phyloP scores from a whole-genome alignment of 2,113 vertebrate genomes.

The Ochotona curzoniae region DNA sequence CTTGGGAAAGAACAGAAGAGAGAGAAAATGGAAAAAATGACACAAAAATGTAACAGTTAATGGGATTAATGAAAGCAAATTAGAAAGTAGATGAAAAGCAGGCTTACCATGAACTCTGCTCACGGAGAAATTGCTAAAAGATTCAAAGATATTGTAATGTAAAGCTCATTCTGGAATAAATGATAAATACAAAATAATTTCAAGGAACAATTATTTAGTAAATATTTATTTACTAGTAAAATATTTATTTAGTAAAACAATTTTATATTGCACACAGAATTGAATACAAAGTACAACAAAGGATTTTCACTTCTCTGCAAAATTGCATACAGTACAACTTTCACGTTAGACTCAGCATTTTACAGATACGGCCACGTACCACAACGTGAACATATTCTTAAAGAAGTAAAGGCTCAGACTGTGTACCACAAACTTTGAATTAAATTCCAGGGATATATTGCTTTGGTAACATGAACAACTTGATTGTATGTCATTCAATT shows the following conservation, averaged over 20 bases:
- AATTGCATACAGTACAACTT: constrained; percentile 75
- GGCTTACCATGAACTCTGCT: not conserved
- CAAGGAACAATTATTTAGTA: constrained; percentile 85
- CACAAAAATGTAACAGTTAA: not conserved
- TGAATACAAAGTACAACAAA: constrained; percentile 70
- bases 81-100: not conserved
- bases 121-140: constrained; percentile 4
- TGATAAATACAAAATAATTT: constrained; percentile 31
- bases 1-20: not conserved
- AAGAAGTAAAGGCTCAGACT: not conserved
- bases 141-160: not conserved
- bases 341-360: not conserved
- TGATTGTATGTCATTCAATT: constrained; percentile 64
- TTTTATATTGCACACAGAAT: constrained; percentile 79
- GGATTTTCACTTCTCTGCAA: constrained; percentile 65
- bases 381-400: constrained; percentile 34
- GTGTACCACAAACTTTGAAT: not conserved
- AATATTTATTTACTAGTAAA: constrained; percentile 67
- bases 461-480: constrained; percentile 71
- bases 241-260: constrained; percentile 87
- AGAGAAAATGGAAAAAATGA: not conserved
- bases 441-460: constrained; percentile 63
- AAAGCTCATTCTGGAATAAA: constrained; percentile 26
- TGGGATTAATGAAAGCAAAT: not conserved
- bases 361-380: not conserved